These are phyloP conservation scores for Chironomus tentans DNA, from an alignment of 2,888 invertebrate genomes.

Conservation along the genomic window DNA sequence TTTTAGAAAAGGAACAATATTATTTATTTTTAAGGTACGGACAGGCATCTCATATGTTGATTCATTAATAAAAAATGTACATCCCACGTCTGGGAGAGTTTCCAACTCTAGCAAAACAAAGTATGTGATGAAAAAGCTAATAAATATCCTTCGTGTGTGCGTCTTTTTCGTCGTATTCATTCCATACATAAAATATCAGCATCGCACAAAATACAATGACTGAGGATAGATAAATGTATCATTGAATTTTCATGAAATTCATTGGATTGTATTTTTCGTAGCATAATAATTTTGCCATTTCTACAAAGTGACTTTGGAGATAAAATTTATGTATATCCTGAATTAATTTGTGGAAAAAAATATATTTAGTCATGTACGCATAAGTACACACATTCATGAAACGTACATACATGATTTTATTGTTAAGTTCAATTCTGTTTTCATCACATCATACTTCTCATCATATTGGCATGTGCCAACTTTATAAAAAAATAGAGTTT, in stretches of 20 bases:
- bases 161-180: background rate
- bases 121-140: background rate
- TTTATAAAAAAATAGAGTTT: background rate
- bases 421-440: background rate
- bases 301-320: background rate
- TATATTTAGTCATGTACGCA: background rate
- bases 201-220: background rate
- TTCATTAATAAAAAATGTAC: no score
- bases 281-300: background rate
- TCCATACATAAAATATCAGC: background rate
- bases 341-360: slow-evolving; percentile 24
- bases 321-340: slow-evolving; percentile 11
- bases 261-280: slow-evolving; percentile 8
- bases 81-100: no score
- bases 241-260: slow-evolving; percentile 13
- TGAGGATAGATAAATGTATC: slow-evolving; percentile 4
- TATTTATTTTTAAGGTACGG: no score
- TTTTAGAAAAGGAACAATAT: no score
- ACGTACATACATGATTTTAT: background rate
- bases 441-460: background rate
- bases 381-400: background rate
- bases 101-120: background rate
- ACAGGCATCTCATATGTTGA: no score
- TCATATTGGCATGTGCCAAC: background rate
- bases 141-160: background rate